These are phyloP conservation scores for Seriola rivoliana DNA, from an alignment of 2,113 vertebrate species.

Conservation along the genomic window DNA sequence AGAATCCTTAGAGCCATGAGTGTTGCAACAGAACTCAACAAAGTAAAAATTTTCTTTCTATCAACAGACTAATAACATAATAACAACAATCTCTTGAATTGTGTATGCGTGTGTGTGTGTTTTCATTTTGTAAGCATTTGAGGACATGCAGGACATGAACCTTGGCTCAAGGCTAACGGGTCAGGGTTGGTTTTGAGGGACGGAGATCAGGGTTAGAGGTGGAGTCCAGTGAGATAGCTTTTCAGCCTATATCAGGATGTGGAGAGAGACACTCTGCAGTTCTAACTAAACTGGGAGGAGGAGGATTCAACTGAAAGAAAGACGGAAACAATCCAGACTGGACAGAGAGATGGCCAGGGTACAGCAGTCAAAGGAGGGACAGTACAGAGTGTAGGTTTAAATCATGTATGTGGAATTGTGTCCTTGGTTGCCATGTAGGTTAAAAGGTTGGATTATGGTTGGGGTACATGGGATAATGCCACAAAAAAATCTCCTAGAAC, in stretches of 20 bases:
- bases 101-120: not conserved
- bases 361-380: not conserved
- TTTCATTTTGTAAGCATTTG: slow-evolving; percentile 15
- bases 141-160: slow-evolving; percentile 33
- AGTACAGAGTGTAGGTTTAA: slow-evolving; percentile 10
- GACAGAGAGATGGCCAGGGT: slow-evolving; percentile 10
- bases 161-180: not conserved
- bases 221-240: slow-evolving; percentile 10
- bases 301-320: not conserved
- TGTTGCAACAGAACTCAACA: not conserved
- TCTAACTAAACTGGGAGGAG: not conserved
- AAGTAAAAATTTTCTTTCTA: not conserved
- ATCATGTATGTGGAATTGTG: not conserved
- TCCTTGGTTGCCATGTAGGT: not conserved
- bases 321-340: not conserved
- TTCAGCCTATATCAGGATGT: slow-evolving; percentile 8
- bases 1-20: not conserved
- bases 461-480: slow-evolving; percentile 8
- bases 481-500: not conserved
- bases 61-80: not conserved
- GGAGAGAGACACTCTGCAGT: not conserved
- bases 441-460: slow-evolving; percentile 12
- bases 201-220: slow-evolving; percentile 19
- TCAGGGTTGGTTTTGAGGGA: not conserved
- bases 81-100: not conserved